Evolutionary conservation across 2,797 vertebrate genomes (phyloP).

Genomic region (Protonibea diacanthus): DNA sequence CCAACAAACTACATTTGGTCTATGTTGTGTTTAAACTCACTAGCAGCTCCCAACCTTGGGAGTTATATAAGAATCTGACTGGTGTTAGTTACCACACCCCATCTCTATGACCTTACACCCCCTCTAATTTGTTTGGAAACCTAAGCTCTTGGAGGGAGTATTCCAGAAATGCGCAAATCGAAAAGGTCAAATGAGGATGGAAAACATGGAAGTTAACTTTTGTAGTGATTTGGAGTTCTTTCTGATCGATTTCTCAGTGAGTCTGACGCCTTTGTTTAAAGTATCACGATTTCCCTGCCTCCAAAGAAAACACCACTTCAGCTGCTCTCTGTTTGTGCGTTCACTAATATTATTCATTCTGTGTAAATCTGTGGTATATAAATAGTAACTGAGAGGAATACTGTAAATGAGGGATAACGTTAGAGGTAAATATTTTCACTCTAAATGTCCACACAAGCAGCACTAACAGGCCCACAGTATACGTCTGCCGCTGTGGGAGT

Average conservation of each 20-base stretch:
- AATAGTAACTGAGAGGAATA: constrained; percentile 60
- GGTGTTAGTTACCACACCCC: constrained; percentile 73
- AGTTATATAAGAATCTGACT: constrained; percentile 73
- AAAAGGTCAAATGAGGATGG: constrained; percentile 36
- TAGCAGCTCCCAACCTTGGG: constrained; percentile 48
- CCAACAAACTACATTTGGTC: constrained; percentile 36
- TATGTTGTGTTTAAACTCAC: constrained; percentile 46
- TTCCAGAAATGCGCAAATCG: constrained; percentile 66
- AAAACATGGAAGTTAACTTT: constrained; percentile 59
- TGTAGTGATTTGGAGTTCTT: constrained; percentile 41
- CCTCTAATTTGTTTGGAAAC: constrained; percentile 78
- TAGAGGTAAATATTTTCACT: constrained; percentile 67
- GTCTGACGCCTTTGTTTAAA: constrained; percentile 45
- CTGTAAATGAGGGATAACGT: constrained; percentile 60
- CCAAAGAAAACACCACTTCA: constrained; percentile 50
- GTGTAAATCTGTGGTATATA: constrained; percentile 53
- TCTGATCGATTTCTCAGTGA: constrained; percentile 44
- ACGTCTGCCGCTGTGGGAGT: constrained; percentile 51
- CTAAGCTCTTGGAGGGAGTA: constrained; percentile 47
- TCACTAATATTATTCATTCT: constrained; percentile 40
- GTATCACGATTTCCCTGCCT: constrained; percentile 20
- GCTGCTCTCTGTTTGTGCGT: constrained; percentile 44
- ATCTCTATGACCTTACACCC: constrained; percentile 68
- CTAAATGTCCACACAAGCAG: constrained; percentile 34
- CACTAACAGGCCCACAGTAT: constrained; percentile 28